These are phyloP conservation scores for Pogonocherus hispidulus DNA, from an alignment of 2,888 invertebrate species.

Conservation along the genomic window DNA sequence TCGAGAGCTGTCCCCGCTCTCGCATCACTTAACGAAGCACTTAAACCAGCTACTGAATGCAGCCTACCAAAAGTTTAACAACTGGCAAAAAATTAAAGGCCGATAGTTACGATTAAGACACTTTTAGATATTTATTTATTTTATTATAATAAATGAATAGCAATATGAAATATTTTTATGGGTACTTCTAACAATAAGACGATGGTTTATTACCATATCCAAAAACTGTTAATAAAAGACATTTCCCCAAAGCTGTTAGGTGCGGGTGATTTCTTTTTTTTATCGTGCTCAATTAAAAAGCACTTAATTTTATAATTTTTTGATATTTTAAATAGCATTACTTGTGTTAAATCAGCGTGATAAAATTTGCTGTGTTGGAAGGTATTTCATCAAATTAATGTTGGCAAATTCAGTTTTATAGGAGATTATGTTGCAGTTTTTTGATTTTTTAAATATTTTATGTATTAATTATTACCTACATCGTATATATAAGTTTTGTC, in stretches of 20 bases:
- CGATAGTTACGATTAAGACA: slow-evolving; percentile 53
- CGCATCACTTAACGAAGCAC: slow-evolving; percentile 86
- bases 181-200: too few species aligned
- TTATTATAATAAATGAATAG: background rate
- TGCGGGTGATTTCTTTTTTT: background rate
- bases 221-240: slow-evolving; percentile 4
- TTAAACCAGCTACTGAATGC: slow-evolving; percentile 89
- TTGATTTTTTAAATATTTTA: background rate
- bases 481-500: too few species aligned
- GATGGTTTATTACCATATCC: too few species aligned
- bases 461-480: background rate
- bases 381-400: too few species aligned
- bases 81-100: slow-evolving; percentile 79
- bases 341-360: too few species aligned
- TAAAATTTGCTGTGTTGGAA: too few species aligned
- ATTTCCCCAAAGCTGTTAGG: background rate
- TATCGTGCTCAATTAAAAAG: too few species aligned
- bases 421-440: too few species aligned
- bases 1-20: slow-evolving; percentile 84
- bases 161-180: background rate
- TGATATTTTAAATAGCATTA: too few species aligned
- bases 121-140: background rate
- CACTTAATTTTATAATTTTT: too few species aligned
- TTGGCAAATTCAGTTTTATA: too few species aligned
- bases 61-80: slow-evolving; percentile 87